phyloP scores from a whole-genome alignment of 2,888 invertebrate species.

The Microdon myrmicae region DNA sequence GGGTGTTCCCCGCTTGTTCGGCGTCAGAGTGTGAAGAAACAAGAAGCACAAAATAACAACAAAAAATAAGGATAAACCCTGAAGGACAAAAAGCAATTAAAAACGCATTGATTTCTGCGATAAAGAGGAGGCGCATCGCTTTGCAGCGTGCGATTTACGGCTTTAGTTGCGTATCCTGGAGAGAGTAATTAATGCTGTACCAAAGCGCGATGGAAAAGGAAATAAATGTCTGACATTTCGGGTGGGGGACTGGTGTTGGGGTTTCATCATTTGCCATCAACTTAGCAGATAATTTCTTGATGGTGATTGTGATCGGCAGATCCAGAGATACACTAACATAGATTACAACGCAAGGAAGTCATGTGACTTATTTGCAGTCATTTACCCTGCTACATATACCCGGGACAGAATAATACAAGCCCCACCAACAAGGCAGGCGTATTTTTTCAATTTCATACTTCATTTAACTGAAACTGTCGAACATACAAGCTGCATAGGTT shows the following conservation, averaged over 20 bases:
- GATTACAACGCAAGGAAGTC: too few species aligned
- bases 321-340: too few species aligned
- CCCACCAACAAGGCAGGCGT: too few species aligned
- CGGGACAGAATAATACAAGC: too few species aligned
- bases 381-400: too few species aligned
- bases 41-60: constrained; percentile 23
- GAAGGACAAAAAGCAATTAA: constrained; percentile 40
- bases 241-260: too few species aligned
- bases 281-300: too few species aligned
- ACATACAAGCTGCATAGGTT: constrained; percentile 5
- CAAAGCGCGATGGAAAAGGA: too few species aligned
- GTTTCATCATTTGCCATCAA: too few species aligned
- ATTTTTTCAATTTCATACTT: constrained; percentile 48
- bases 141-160: constrained; percentile 45
- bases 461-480: constrained; percentile 43
- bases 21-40: constrained; percentile 38
- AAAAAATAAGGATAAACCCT: constrained; percentile 6
- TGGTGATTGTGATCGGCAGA: too few species aligned
- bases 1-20: constrained; percentile 19
- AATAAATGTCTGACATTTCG: too few species aligned
- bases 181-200: constrained; percentile 46
- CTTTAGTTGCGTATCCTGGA: constrained; percentile 15
- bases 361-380: too few species aligned
- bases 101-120: constrained; percentile 49
- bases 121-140: constrained; percentile 48